Evolutionary conservation across 2,797 vertebrate genomes (phyloP).

Genomic region (Simalia tracyae): DNA sequence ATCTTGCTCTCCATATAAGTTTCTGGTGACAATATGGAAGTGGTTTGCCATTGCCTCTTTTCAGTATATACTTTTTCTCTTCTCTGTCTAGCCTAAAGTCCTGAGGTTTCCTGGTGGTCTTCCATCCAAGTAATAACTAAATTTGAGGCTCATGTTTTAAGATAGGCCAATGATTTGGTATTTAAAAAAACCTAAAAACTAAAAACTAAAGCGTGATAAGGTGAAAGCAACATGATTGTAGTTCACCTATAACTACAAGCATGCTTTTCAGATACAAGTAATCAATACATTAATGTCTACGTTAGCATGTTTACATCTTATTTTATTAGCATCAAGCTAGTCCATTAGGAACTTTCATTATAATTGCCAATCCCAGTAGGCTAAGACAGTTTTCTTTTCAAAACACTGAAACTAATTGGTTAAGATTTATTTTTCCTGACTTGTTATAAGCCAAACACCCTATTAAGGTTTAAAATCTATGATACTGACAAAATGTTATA

Average conservation of each 20-base stretch:
- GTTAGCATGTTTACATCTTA: conserved; percentile 68
- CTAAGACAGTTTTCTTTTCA: conserved; percentile 59
- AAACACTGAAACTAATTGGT: conserved; percentile 52
- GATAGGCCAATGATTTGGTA: not conserved
- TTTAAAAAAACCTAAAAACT: accelerated
- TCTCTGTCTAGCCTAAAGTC: not conserved
- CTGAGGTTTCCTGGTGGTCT: not conserved
- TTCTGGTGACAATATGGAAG: not conserved
- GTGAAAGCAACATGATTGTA: conserved; percentile 51
- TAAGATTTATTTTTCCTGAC: conserved; percentile 68
- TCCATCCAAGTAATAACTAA: not conserved
- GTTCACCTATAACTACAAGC: conserved; percentile 48
- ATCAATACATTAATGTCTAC: conserved; percentile 72
- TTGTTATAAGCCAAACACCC: conserved; percentile 63
- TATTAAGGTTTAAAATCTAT: conserved; percentile 68
- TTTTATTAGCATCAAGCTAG: conserved; percentile 70
- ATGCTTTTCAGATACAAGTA: conserved; percentile 65
- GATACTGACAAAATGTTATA: conserved; percentile 58
- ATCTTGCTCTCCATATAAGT: not conserved
- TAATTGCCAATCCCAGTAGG: conserved; percentile 56
- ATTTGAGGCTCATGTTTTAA: not conserved
- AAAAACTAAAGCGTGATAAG: not conserved
- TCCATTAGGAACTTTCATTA: conserved; percentile 57
- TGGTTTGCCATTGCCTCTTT: not conserved
- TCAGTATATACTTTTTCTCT: not conserved